These are phyloP conservation scores for Drosophila parthenogenetica DNA, from an alignment of 2,888 invertebrate genomes.

Conservation along the genomic window DNA sequence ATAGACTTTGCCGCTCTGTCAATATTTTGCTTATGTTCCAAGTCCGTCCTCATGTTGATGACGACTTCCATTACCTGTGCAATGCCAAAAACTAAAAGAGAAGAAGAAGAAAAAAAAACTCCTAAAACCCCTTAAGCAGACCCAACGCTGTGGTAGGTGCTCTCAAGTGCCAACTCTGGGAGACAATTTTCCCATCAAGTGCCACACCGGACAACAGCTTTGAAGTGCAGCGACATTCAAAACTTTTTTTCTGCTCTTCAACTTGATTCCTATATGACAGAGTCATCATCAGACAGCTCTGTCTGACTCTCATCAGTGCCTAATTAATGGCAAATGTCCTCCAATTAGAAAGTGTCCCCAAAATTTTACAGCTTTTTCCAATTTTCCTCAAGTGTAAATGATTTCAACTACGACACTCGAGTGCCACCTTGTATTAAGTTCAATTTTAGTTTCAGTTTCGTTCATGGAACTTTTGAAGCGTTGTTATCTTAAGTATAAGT, in stretches of 20 bases:
- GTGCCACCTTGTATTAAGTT: constrained; percentile 3
- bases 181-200: constrained; percentile 63
- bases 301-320: constrained; percentile 7
- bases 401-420: constrained; percentile 14
- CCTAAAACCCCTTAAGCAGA: constrained; percentile 8
- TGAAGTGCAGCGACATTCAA: constrained; percentile 70
- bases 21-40: constrained; percentile 74
- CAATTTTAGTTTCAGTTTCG: constrained; percentile 9
- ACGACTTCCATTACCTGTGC: constrained; percentile 42
- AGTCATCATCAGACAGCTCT: constrained; percentile 40
- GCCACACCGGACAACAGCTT: constrained; percentile 54
- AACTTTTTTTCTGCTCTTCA: constrained; percentile 35
- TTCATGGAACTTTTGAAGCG: constrained; percentile 1
- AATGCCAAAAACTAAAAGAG: constrained; percentile 31
- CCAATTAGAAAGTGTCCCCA: constrained; percentile 61
- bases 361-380: constrained; percentile 17
- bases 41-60: constrained; percentile 20
- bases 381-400: constrained; percentile 37
- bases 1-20: constrained; percentile 76
- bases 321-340: constrained; percentile 63
- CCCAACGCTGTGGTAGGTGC: constrained; percentile 72
- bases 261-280: constrained; percentile 37
- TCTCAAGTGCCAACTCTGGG: constrained; percentile 65
- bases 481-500: neutral
- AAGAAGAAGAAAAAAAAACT: neutral